Percentiles rank a stretch among this genome's conserved stretches.
Evolutionary conservation across 2,888 invertebrate species (phyloP).

Genomic region (Sphecodes monilicornis): DNA sequence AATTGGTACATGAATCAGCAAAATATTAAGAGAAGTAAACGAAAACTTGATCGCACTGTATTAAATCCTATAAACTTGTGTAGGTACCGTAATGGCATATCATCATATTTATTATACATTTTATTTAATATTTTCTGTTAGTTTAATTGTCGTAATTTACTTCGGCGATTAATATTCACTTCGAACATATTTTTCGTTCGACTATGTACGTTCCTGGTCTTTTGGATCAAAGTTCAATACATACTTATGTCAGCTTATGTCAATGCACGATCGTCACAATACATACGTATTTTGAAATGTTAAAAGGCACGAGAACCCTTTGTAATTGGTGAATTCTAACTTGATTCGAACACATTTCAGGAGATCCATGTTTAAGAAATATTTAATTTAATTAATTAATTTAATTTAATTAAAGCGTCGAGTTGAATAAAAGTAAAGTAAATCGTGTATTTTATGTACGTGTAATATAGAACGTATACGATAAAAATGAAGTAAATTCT

Average conservation of each 20-base stretch:
- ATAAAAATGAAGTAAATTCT: not conserved
- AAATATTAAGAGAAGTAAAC: too few relatives aligned
- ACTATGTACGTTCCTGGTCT: conserved; percentile 33
- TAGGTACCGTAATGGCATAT: not conserved
- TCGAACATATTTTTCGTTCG: not conserved
- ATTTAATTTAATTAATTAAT: too few relatives aligned
- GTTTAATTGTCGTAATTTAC: not conserved
- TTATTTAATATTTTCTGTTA: not conserved
- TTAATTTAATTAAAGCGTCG: too few relatives aligned
- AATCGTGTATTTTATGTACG: not conserved
- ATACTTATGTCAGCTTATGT: not conserved
- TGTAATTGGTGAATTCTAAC: not conserved
- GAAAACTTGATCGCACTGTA: not conserved
- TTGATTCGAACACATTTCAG: not conserved
- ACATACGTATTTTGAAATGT: not conserved
- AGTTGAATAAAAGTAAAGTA: conserved; percentile 12
- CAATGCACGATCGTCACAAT: not conserved
- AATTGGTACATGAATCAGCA: not conserved
- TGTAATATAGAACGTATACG: not conserved
- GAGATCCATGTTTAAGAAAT: not conserved
- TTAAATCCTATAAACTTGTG: not conserved
- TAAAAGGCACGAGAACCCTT: not conserved
- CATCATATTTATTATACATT: not conserved
- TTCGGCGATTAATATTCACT: not conserved
- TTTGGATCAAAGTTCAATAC: conserved; percentile 38